These are phyloP conservation scores for Formica exsecta DNA, from an alignment of 1,140 invertebrate genomes.

Conservation along the genomic window DNA sequence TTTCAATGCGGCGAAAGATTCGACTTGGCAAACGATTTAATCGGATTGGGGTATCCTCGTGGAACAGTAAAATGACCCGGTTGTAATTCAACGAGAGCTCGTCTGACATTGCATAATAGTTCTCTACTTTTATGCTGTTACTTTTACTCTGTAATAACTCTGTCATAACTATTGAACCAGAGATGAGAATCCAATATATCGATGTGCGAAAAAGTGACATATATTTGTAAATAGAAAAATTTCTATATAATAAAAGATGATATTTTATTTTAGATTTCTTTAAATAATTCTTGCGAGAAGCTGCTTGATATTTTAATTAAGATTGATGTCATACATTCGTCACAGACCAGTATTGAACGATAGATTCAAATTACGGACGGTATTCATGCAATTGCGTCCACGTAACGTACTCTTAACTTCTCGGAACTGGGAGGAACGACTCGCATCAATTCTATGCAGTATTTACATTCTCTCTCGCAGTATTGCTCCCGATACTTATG, in stretches of 20 bases:
- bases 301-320: constrained; percentile 25
- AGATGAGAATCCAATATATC: constrained; percentile 40
- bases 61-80: constrained; percentile 38
- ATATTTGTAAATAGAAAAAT: constrained; percentile 13
- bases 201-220: not conserved
- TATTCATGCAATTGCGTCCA: constrained; percentile 28
- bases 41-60: constrained; percentile 42
- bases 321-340: not conserved
- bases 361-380: constrained; percentile 31
- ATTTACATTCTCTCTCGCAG: constrained; percentile 67
- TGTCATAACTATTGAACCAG: not conserved
- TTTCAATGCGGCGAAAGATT: constrained; percentile 42
- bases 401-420: constrained; percentile 43
- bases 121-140: constrained; percentile 20
- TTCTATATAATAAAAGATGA: not conserved
- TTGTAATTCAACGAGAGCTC: constrained; percentile 1
- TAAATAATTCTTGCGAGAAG: not conserved
- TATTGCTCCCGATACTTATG: constrained; percentile 65
- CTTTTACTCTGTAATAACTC: not conserved
- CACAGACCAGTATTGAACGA: not conserved
- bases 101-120: not conserved
- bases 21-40: constrained; percentile 60
- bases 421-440: constrained; percentile 23
- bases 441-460: constrained; percentile 56
- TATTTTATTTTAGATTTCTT: not conserved